Evolutionary conservation across 2,797 vertebrate species (phyloP), one percentile per base, ranked within the genome.

Genomic region (Hylomyscus alleni): DNA sequence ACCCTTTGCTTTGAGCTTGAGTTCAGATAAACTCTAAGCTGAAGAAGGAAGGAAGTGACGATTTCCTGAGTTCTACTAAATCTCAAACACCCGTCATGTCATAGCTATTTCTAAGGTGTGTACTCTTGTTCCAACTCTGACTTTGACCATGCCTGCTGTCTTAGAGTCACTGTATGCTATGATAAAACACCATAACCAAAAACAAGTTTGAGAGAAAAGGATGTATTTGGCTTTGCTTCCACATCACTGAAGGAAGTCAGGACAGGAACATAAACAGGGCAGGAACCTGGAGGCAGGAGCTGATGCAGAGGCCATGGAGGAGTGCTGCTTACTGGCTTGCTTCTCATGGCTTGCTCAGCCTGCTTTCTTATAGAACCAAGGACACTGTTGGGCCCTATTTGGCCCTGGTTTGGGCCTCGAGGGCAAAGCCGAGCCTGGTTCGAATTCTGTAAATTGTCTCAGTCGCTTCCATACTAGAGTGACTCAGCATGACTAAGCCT

Each of bases 1-100:
- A 52, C 76, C 44, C 26, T 58, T 89, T 93, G 75, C 31, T 90
- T 95, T 94, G 52, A 37, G 65, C 14, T 67, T 84, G 56, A 89
- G 40, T 86, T 93, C 44, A 97, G 37, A 86, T 34, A 90, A 91
- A 95, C 58, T 76, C 75, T 44, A 81, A 77, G 65, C 5, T 95
- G 60, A 15, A 34, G 37, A 77, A 87, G 84, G n/a, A 31, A 54
- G 24, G 65, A 9, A 26, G 40, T 76, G 81, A 69, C 29, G 17
- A 76, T 69, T 31, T 29, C 50, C 3, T n/a, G 10, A 92, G 75
- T 12, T 37, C 15, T 62, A 73, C 6, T 58, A 15, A 31, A 89
- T 75, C 22, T 58, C 82, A 89, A 78, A 8, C 31, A 58, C n/a
- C 73, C 29, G 6, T 73, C 58, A 34, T 20, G 37, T 54, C 29